phyloP scores from a whole-genome alignment of 2,888 invertebrate species.

The Parelbella ahira region DNA sequence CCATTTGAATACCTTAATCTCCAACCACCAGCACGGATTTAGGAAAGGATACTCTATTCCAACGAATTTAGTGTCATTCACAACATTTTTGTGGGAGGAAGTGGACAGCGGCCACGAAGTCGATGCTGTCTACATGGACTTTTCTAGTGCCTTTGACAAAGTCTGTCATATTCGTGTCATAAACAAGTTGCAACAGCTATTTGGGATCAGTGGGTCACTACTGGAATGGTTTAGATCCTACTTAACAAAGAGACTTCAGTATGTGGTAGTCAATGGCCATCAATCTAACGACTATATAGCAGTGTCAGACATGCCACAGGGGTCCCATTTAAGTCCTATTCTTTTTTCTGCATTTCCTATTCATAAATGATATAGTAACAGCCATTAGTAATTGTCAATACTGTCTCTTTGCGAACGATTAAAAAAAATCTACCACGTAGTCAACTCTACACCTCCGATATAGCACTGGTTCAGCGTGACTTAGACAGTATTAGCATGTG shows the following conservation, averaged over 20 bases:
- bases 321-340: conserved; percentile 27
- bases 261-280: conserved; percentile 24
- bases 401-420: conserved; percentile 30
- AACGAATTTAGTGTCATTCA: conserved; percentile 13
- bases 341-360: conserved; percentile 24
- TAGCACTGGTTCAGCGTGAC: conserved; percentile 21
- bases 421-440: conserved; percentile 24
- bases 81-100: background rate
- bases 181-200: background rate
- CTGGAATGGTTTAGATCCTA: conserved; percentile 26
- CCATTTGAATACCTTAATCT: background rate
- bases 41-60: background rate
- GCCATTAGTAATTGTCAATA: conserved; percentile 12
- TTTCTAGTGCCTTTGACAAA: conserved; percentile 22
- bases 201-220: conserved; percentile 18
- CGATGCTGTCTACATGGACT: conserved; percentile 23
- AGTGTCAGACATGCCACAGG: conserved; percentile 29
- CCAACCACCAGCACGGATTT: conserved; percentile 10
- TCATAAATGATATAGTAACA: conserved; percentile 24
- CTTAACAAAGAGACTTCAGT: conserved; percentile 16
- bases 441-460: conserved; percentile 6
- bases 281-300: conserved; percentile 17
- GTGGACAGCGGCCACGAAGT: conserved; percentile 17
- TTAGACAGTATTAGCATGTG: conserved; percentile 17
- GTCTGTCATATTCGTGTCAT: background rate